Conservation (phyloP, 2,888 invertebrate genomes). For the Dorcus parallelipipedus region DNA sequence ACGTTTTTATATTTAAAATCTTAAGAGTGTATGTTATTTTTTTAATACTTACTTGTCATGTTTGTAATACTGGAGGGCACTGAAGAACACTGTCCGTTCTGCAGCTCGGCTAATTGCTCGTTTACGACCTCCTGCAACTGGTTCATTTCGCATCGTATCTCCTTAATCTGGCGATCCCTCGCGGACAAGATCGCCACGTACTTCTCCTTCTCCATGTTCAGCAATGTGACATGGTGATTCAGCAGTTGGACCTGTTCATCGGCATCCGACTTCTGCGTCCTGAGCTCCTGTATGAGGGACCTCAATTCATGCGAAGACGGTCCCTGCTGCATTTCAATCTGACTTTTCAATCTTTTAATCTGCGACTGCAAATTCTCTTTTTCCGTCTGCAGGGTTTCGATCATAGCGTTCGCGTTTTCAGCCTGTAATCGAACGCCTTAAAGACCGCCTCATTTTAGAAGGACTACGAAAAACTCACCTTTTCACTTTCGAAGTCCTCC, state of each 20-base stretch:
- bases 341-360: conserved; percentile 27
- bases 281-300: conserved; percentile 35
- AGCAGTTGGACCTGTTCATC: conserved; percentile 37
- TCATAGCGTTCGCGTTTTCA: conserved; percentile 30
- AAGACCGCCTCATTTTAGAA: too few relatives aligned
- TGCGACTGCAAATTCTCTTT: conserved; percentile 27
- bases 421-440: not conserved
- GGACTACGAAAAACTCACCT: conserved; percentile 20
- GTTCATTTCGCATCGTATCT: conserved; percentile 44
- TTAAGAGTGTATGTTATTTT: too few relatives aligned
- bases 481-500: conserved; percentile 37
- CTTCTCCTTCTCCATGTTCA: conserved; percentile 45
- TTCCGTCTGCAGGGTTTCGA: conserved; percentile 20
- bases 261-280: conserved; percentile 32
- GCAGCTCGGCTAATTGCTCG: conserved; percentile 39
- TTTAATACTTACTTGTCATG: conserved; percentile 22
- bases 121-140: conserved; percentile 45
- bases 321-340: conserved; percentile 27
- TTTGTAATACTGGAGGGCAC: conserved; percentile 23
- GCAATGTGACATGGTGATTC: conserved; percentile 40
- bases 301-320: conserved; percentile 33
- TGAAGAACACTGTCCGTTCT: conserved; percentile 26
- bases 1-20: too few relatives aligned
- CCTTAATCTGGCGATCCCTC: conserved; percentile 45
- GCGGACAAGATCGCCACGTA: conserved; percentile 42